Base-by-base conservation (phyloP, 2,888 invertebrate genomes). In the Lypha dubia region DNA sequence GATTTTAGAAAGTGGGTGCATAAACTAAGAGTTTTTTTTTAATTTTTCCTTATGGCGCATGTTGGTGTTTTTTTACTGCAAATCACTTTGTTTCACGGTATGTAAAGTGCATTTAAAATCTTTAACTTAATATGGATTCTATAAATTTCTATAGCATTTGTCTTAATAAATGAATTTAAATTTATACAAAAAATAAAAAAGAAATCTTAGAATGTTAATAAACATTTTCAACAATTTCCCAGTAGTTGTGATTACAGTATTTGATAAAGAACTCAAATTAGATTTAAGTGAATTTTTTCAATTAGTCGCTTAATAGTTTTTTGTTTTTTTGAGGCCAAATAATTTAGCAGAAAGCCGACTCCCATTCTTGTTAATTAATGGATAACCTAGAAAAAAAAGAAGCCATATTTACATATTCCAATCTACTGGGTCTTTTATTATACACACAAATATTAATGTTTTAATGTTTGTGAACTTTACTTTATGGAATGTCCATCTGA, bases 81-180 rank as follows among this genome's bases (percentile, higher is more conserved):
- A 17, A 8, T 0, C 17, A 60, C 60, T 51, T 70, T 41, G 38
- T 22, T 4, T 38, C 0, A 38, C 9, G 15, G 20, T 17, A 68
- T 41, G 53, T 13, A 38, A 68, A 51, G 15, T 9, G 20, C 35
- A 51, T n/a, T 4, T 51, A 9, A 35, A 22, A 49, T 38, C 38
- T 38, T 4, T 17, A 49, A 15, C 11, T 49, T 22, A 22, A 46
- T 60, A 35, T 22, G 24, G 13, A 62, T 62, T 62, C 17, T 24
- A 24, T 49, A 17, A 38, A 62, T 49, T 73, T 49, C 44, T 49
- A 49, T 49, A 22, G 35, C 38, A 62, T 62, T 60, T 73, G 73
- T 73, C 11, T 35, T n/a, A 24, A 11, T 49, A 15, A 35, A 49
- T 22, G 60, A 44, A 56, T 4, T 8, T 17, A 46, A 35, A 49